Base-by-base conservation (phyloP, 2,797 vertebrate species). In the Poecilia velifera region DNA sequence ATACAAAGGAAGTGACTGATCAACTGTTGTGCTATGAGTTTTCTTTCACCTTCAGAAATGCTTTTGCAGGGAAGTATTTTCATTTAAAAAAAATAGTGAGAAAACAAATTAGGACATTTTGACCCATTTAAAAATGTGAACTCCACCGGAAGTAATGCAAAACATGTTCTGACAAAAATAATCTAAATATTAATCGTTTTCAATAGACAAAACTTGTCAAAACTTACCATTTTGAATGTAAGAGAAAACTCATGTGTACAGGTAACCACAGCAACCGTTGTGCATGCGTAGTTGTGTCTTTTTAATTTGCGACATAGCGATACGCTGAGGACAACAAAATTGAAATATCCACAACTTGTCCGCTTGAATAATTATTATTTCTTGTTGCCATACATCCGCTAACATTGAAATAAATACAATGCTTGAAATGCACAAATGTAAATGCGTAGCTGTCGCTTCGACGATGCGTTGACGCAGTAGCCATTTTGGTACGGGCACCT, bases 161-260 rank as follows among this genome's bases (percentile, higher is more conserved):
- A 49, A 49, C 25, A 25, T 10, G 12, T 68, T 25, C 22, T 66
- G 36, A 13, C 3, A n/a, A 31, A 4, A 22, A 25, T 18, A 51
- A 14, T 36, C 28, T 9, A 34, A 51, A 39, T n/a, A 71, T 8
- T 14, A 46, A 45, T n/a, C 1, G 57, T 59, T 6, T 36, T 14
- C 64, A 22, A 28, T 10, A 28, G 14, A 73, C 57, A 66, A 55
- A 66, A n/a, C 0, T 0, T 4, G 9, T 20, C 41, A 86, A 87
- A 82, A 82, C 89, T 85, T 59, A 94, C 93, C 92, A 94, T 93
- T 1, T 6, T 76, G 34, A 62, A 20, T 25, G 41, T 0, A n/a
- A 45, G 68, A 7, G 13, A 28, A 45, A 70, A 18, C 6, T 22
- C 18, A 1, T 6, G 72, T 55, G n/a, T 62, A 36, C 46, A 1